phyloP scores from a whole-genome alignment of 2,797 vertebrate genomes.

The Chloroceryle inda region DNA sequence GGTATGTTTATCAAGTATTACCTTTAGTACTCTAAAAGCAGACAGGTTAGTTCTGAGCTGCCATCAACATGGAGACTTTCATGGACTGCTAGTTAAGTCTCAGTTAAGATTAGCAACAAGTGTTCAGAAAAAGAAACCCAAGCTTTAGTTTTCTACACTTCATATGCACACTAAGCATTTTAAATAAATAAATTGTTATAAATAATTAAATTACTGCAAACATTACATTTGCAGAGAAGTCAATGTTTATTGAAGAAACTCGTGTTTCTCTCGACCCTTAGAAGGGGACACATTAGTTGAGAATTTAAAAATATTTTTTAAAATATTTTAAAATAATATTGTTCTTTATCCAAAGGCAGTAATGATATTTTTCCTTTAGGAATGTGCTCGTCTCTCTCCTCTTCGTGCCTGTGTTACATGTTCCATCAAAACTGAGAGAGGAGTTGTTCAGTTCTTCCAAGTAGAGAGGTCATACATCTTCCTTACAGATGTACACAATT shows the following conservation, averaged over 20 bases:
- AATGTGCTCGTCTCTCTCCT: background rate
- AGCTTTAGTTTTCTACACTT: background rate
- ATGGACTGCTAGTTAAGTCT: background rate
- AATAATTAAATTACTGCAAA: background rate
- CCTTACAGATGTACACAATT: background rate
- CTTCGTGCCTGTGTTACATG: background rate
- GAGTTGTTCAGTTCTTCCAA: background rate
- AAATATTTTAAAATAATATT: background rate
- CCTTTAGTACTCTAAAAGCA: background rate
- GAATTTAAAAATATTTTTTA: background rate
- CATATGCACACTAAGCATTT: background rate
- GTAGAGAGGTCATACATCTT: constrained; percentile 18
- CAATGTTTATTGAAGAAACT: background rate
- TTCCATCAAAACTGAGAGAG: background rate
- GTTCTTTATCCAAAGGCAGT: background rate
- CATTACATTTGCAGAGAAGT: background rate
- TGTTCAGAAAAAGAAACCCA: background rate
- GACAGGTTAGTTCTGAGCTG: background rate
- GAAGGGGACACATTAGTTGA: background rate
- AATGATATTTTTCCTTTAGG: background rate
- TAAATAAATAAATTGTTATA: background rate
- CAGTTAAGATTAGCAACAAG: background rate
- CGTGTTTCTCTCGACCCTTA: background rate
- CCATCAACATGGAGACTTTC: background rate
- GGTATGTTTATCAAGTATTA: background rate